Conservation (phyloP, 2,888 invertebrate species). For the Sicus ferrugineus region DNA sequence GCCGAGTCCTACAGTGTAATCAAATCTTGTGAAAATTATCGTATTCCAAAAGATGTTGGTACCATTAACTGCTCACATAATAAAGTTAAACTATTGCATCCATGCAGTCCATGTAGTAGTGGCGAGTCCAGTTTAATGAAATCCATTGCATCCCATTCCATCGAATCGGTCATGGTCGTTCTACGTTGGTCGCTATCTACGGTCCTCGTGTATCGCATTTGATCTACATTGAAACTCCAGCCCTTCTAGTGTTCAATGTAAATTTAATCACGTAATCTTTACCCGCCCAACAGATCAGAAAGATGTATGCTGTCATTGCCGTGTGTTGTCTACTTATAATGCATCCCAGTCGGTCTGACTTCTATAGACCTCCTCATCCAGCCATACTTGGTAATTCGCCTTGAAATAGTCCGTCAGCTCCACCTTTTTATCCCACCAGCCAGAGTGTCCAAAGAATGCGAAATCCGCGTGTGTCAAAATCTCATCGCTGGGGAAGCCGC, state of each 20-base stretch:
- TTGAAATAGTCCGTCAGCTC: slow-evolving; percentile 94
- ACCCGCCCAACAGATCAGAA: neutral
- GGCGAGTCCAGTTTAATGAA: neutral
- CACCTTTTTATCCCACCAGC: slow-evolving; percentile 65
- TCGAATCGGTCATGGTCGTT: neutral
- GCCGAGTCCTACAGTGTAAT: neutral
- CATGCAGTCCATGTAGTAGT: neutral
- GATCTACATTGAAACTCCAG: neutral
- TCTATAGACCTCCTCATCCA: slow-evolving; percentile 95
- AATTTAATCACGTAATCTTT: neutral
- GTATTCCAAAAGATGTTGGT: slow-evolving; percentile 12
- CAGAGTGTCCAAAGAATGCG: slow-evolving; percentile 63
- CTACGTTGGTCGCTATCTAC: neutral
- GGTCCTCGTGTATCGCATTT: neutral
- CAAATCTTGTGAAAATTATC: neutral
- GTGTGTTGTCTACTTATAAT: slow-evolving; percentile 47
- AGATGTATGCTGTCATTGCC: neutral
- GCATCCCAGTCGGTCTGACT: slow-evolving; percentile 82
- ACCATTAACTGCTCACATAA: neutral
- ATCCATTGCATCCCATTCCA: neutral
- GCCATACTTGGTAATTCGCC: slow-evolving; percentile 92
- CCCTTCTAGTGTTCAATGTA: no score
- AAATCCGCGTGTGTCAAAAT: slow-evolving; percentile 62
- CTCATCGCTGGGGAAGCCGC: slow-evolving; percentile 62
- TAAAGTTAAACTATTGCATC: neutral